These are phyloP conservation scores for Dicentrarchus labrax DNA, from an alignment of 2,113 vertebrate genomes.

Conservation along the genomic window DNA sequence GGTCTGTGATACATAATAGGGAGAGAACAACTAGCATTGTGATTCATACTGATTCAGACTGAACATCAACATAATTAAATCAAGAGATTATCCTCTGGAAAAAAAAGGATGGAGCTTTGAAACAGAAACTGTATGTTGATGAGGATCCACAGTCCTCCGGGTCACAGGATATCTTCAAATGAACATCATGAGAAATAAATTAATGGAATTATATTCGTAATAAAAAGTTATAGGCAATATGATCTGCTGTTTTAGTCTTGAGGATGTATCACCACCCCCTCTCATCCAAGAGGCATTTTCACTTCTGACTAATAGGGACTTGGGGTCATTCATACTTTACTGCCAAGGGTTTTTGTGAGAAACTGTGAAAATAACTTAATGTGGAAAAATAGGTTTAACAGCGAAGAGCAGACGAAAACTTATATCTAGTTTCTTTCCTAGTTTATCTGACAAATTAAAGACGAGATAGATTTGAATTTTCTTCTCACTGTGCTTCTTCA, in stretches of 20 bases:
- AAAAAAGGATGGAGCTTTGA: background rate
- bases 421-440: background rate
- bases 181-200: constrained; percentile 18
- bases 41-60: constrained; percentile 28
- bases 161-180: background rate
- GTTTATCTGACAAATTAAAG: background rate
- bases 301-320: background rate
- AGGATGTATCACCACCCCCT: background rate
- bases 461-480: background rate
- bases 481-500: background rate
- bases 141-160: background rate
- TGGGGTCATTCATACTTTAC: background rate
- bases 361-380: background rate
- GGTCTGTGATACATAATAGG: background rate
- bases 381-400: background rate
- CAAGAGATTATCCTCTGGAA: constrained; percentile 4
- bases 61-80: constrained; percentile 27
- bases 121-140: background rate
- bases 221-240: background rate
- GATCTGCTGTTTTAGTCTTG: background rate
- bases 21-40: background rate
- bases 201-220: background rate
- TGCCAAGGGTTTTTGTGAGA: no score
- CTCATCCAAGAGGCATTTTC: background rate
- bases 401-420: background rate